These are phyloP conservation scores for Malurus splendens DNA, from an alignment of 2,797 vertebrate genomes.

Conservation along the genomic window DNA sequence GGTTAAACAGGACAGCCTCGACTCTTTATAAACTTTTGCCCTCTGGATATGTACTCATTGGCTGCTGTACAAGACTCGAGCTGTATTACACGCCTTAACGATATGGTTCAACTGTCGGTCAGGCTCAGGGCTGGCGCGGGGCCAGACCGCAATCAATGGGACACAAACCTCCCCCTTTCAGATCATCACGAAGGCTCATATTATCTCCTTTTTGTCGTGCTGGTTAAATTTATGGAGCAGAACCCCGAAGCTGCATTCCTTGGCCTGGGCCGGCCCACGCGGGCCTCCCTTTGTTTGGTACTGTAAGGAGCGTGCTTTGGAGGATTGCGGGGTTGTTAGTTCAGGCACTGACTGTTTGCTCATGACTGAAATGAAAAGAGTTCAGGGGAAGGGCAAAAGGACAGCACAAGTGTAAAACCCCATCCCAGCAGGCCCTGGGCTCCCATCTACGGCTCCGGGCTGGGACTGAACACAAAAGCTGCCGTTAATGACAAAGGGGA, in stretches of 20 bases:
- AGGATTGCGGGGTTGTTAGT: slow-evolving; percentile 73
- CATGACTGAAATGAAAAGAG: slow-evolving; percentile 76
- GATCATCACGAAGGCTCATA: slow-evolving; percentile 77
- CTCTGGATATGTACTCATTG: slow-evolving; percentile 82
- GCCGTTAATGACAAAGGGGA: not conserved
- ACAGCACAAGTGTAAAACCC: slow-evolving; percentile 77
- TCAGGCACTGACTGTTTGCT: slow-evolving; percentile 77
- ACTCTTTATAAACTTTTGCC: slow-evolving; percentile 83
- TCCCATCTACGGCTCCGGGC: slow-evolving; percentile 10
- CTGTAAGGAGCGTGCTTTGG: slow-evolving; percentile 78
- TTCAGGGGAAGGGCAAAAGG: slow-evolving; percentile 87
- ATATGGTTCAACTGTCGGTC: slow-evolving; percentile 99
- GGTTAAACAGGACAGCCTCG: slow-evolving; percentile 80
- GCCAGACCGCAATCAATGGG: slow-evolving; percentile 97
- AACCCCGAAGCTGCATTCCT: slow-evolving; percentile 75
- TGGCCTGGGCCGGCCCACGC: slow-evolving; percentile 74
- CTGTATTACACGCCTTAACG: slow-evolving; percentile 90
- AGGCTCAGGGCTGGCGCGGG: slow-evolving; percentile 89
- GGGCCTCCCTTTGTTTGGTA: slow-evolving; percentile 81
- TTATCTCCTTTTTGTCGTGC: slow-evolving; percentile 78
- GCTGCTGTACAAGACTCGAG: slow-evolving; percentile 78
- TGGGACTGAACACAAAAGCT: not conserved
- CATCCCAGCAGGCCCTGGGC: slow-evolving; percentile 76
- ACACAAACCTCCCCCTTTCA: slow-evolving; percentile 78
- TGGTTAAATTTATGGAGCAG: slow-evolving; percentile 78